Percentiles rank a stretch among this genome's conserved stretches.
phyloP scores from a whole-genome alignment of 1,140 invertebrate species.

The Pogonognathellus flavescens region DNA sequence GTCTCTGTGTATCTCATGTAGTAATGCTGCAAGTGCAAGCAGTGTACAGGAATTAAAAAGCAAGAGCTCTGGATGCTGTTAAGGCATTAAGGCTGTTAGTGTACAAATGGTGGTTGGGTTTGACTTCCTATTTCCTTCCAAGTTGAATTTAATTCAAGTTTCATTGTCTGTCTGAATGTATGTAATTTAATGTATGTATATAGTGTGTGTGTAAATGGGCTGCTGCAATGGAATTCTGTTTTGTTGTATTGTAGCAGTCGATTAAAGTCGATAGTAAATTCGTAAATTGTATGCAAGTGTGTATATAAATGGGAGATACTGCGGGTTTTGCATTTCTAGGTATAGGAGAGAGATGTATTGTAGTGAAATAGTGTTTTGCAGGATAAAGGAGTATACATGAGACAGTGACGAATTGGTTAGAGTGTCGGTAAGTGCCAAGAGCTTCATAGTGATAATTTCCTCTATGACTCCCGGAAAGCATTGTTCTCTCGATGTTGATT shows the following conservation, averaged over 20 bases:
- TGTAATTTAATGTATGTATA: too few species aligned
- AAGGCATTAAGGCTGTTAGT: too few species aligned
- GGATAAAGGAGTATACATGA: constrained; percentile 12
- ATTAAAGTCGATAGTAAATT: background rate
- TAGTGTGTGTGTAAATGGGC: background rate
- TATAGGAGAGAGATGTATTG: background rate
- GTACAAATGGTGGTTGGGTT: too few species aligned
- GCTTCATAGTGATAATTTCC: constrained; percentile 42
- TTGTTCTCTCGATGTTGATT: constrained; percentile 7
- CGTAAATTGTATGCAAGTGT: background rate
- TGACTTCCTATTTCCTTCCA: too few species aligned
- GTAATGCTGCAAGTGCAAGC: background rate
- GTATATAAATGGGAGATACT: too few species aligned
- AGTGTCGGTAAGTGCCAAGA: constrained; percentile 46
- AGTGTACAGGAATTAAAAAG: background rate
- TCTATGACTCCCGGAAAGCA: constrained; percentile 22
- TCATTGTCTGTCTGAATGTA: too few species aligned
- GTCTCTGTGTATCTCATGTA: background rate
- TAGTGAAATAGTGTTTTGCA: background rate
- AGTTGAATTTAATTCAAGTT: too few species aligned
- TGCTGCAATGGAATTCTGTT: background rate
- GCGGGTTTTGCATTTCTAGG: background rate
- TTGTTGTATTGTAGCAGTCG: background rate
- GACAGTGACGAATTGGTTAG: constrained; percentile 45
- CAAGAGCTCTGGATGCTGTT: too few species aligned